Percentiles rank a stretch among this genome's conserved stretches.
These are phyloP conservation scores for Polyergus mexicanus DNA, from an alignment of 1,140 invertebrate species.

Conservation along the genomic window DNA sequence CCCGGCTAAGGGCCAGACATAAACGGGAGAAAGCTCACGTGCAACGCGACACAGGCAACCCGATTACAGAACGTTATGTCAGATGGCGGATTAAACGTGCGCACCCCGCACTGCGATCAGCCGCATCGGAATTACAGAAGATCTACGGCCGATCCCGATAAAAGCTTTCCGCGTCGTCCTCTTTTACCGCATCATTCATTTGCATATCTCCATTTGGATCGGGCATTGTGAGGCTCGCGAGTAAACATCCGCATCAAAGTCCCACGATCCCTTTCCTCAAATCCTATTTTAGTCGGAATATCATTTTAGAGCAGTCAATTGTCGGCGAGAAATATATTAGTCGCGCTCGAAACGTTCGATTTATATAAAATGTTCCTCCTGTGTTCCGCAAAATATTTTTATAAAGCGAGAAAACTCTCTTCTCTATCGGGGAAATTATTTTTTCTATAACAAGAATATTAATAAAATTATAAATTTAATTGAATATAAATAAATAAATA, in stretches of 20 bases:
- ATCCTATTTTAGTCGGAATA: conserved; percentile 40
- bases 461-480: neutral
- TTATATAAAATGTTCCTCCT: conserved; percentile 8
- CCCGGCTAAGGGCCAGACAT: conserved; percentile 14
- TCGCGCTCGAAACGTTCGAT: conserved; percentile 18
- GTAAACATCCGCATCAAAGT: conserved; percentile 59
- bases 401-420: neutral
- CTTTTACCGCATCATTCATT: conserved; percentile 49
- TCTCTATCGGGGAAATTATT: neutral
- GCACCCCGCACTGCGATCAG: conserved; percentile 32
- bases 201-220: conserved; percentile 55
- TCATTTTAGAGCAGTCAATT: conserved; percentile 23
- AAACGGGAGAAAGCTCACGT: conserved; percentile 31
- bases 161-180: conserved; percentile 38
- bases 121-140: conserved; percentile 60
- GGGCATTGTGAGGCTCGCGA: conserved; percentile 53
- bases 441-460: neutral
- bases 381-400: neutral
- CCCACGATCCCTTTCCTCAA: conserved; percentile 34
- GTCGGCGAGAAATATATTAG: conserved; percentile 21
- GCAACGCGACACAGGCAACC: conserved; percentile 52
- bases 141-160: conserved; percentile 54
- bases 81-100: conserved; percentile 52
- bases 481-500: too few species aligned
- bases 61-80: conserved; percentile 53